Conservation (phyloP, 2,113 vertebrate genomes). For the Uria aalge region DNA sequence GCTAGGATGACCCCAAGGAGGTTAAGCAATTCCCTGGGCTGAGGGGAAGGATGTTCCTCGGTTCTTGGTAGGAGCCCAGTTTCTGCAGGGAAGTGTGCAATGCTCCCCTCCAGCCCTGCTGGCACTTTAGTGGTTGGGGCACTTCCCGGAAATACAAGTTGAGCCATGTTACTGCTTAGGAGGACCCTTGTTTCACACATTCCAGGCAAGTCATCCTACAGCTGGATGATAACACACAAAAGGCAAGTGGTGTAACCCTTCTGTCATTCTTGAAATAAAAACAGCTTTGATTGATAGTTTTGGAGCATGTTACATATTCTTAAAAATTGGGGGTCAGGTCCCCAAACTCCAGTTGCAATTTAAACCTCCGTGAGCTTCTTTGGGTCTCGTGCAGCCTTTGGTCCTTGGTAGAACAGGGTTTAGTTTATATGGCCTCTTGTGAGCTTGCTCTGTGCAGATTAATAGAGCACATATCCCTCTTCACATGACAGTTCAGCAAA, state of each 20-base stretch:
- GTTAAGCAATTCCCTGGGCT: background rate
- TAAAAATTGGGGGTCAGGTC: background rate
- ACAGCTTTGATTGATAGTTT: background rate
- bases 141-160: background rate
- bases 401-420: background rate
- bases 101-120: background rate
- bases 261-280: background rate
- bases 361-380: background rate
- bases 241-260: background rate
- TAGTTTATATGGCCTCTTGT: background rate
- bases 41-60: accelerated
- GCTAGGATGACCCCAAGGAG: background rate
- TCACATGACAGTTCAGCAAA: background rate
- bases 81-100: accelerated
- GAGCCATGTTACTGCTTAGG: background rate
- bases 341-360: background rate
- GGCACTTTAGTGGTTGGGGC: background rate
- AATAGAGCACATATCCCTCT: background rate
- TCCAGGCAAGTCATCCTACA: background rate
- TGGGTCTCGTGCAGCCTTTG: background rate
- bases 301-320: accelerated
- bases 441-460: background rate
- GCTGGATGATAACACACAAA: background rate
- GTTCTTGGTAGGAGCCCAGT: background rate
- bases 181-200: background rate